Percentiles rank a stretch among this genome's conserved stretches.
Conservation (phyloP, 1,140 invertebrate genomes). For the Drosophila auraria region DNA sequence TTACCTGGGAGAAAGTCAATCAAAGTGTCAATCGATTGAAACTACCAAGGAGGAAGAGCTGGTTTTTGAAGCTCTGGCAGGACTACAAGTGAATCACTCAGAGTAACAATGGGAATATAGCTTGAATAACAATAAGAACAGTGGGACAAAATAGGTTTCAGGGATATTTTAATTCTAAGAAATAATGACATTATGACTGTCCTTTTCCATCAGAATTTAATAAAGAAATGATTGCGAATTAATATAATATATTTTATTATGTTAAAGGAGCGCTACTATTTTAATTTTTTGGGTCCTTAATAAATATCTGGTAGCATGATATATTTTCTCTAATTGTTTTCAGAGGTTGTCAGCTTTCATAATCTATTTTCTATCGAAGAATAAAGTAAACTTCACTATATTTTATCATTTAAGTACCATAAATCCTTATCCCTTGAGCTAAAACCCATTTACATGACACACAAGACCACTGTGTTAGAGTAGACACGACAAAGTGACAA, state of each 20-base stretch:
- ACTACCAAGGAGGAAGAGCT: neutral
- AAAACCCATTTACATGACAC: neutral
- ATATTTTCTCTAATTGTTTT: neutral
- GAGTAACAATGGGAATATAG: neutral
- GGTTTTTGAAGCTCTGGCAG: neutral
- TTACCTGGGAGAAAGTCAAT: conserved; percentile 32
- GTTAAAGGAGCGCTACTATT: too few relatives aligned
- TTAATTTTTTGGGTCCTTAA: neutral
- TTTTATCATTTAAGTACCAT: neutral
- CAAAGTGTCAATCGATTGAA: conserved; percentile 50
- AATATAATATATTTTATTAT: neutral
- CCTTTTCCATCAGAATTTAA: neutral
- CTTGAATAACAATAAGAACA: neutral
- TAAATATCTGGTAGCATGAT: neutral
- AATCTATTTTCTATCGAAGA: neutral
- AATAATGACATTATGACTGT: neutral
- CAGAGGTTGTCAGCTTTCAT: neutral
- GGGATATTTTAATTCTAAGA: neutral
- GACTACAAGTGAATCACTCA: conserved; percentile 7
- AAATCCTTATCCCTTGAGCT: neutral
- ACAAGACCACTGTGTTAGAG: conserved; percentile 38
- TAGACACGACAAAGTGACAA: conserved; percentile 68
- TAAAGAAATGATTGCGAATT: neutral
- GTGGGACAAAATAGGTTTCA: conserved; percentile 1
- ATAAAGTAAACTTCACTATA: neutral